Evolutionary conservation across 2,113 vertebrate species (phyloP), one percentile per base, ranked within the genome.

Genomic region (Marmota monax): DNA sequence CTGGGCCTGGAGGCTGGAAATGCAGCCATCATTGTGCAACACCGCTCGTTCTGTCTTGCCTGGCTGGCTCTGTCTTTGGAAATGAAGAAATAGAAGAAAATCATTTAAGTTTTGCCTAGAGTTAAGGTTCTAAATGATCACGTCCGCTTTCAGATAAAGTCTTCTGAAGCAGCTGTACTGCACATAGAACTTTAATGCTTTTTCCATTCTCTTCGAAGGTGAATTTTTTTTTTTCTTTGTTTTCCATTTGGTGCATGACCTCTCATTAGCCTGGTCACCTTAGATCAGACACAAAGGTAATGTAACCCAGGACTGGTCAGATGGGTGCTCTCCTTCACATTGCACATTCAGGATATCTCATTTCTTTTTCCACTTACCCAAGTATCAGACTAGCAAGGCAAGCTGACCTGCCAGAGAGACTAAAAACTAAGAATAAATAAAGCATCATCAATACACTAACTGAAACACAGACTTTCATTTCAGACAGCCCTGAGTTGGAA

Each of bases 71-170:
- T 63, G 70, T 78, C 67, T 65, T 93, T 82, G 12, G 45, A 93
- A 94, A 95, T 73, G 56, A 84, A 92, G 32, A 92, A 61, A 79
- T 84, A 63, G 53, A 95, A 88, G 83, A 86, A 96, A 97, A 67
- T 77, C 84, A 88, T 84, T 88, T 74, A 63, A 7, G 39, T 92
- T 90, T 94, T 88, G 48, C 27, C 82, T 86, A 39, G 39, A 88
- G 56, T 90, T 82, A 86, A 73, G 86, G 13, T 86, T 84, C 65
- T 65, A 16, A 94, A 83, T 7, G 32, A 45, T 42, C 17, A 16
- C 42, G 5, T 12, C 73, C 10, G 9, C 32, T 56, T 90, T 96
- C 32, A 27, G 67, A 76, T 70, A 78, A 76, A 61, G 58, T 58
- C 58, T 70, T 22, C 83, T 83, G 9, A n/a, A 72, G 16, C 86